Conservation (phyloP, 2,113 vertebrate genomes). For the Mungos mungo region DNA sequence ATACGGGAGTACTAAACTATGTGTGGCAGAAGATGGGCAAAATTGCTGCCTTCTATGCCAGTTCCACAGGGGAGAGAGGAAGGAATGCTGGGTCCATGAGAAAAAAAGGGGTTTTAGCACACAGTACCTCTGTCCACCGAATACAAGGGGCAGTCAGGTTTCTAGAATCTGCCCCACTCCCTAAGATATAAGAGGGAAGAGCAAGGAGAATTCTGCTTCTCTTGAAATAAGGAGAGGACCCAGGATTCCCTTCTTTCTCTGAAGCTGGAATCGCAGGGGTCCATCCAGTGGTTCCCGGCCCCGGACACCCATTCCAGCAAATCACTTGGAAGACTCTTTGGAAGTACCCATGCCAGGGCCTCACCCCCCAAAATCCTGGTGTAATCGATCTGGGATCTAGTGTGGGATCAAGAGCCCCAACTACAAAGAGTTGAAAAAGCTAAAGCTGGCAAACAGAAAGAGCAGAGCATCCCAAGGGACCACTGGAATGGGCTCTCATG, state of each 20-base stretch:
- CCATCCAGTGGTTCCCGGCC: background rate
- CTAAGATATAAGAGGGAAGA: background rate
- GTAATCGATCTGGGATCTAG: too few relatives aligned
- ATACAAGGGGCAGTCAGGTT: background rate
- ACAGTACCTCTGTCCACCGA: background rate
- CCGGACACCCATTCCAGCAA: background rate
- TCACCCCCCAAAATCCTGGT: background rate
- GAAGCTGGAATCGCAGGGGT: background rate
- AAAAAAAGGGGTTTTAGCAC: background rate
- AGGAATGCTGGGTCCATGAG: too few relatives aligned
- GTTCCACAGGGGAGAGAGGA: background rate
- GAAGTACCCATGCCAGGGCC: background rate
- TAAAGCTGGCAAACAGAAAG: background rate
- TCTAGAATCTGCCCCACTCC: background rate
- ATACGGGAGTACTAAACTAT: background rate
- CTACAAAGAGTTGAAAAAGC: background rate
- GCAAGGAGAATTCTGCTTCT: background rate
- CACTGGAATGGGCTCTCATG: background rate
- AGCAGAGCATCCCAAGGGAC: too few relatives aligned
- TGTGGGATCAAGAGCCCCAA: background rate
- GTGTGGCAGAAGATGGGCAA: background rate
- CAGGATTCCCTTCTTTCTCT: background rate
- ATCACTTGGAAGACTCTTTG: background rate
- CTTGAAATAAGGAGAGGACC: background rate
- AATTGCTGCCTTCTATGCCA: background rate